phyloP scores from a whole-genome alignment of 2,797 vertebrate genomes.

The Clarias pachynema region DNA sequence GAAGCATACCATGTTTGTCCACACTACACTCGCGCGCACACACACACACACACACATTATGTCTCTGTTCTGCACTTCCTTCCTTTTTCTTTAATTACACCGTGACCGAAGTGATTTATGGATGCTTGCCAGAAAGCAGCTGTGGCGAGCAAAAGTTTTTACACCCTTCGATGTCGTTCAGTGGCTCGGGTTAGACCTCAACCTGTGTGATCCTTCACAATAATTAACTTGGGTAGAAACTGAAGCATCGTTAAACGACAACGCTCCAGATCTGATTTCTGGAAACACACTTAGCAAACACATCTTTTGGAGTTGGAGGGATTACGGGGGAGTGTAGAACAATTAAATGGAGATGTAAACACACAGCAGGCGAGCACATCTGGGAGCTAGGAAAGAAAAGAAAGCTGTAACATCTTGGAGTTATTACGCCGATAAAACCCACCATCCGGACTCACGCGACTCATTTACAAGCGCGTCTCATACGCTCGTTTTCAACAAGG shows the following conservation, averaged over 20 bases:
- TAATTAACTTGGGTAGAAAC: not conserved
- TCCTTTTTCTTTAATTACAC: constrained; percentile 14
- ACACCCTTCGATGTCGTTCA: not conserved
- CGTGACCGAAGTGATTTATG: not conserved
- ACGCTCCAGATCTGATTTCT: not conserved
- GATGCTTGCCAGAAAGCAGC: not conserved
- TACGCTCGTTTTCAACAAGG: constrained; percentile 3
- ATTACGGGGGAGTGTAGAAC: no score
- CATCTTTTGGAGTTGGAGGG: not conserved
- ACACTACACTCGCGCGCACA: not conserved
- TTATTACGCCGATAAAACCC: constrained; percentile 29
- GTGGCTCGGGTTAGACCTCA: not conserved
- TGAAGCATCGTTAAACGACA: not conserved
- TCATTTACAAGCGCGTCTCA: constrained; percentile 5
- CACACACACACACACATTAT: not conserved
- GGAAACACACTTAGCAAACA: not conserved
- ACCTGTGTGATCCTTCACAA: not conserved
- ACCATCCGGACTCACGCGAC: not conserved
- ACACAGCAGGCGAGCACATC: constrained; percentile 12
- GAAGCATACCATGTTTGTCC: constrained; percentile 2
- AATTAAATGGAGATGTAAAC: constrained; percentile 28
- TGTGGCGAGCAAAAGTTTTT: not conserved
- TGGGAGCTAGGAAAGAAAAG: not conserved
- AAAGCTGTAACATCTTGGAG: constrained; percentile 34
- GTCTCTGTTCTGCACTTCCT: not conserved